These are phyloP conservation scores for Mobula hypostoma DNA, from an alignment of 2,113 vertebrate species.

Conservation along the genomic window DNA sequence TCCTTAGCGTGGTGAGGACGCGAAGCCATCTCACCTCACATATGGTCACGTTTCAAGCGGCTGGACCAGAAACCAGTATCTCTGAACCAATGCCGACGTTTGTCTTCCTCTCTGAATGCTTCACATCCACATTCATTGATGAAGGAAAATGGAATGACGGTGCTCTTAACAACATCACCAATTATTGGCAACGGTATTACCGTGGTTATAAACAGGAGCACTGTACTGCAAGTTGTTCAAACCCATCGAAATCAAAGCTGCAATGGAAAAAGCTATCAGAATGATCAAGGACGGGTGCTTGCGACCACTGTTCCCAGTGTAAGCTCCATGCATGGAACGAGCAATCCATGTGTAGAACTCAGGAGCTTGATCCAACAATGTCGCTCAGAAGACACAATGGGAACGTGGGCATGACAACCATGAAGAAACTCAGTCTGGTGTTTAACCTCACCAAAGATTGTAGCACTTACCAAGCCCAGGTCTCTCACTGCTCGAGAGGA, in stretches of 20 bases:
- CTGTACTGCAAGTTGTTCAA: neutral
- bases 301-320: neutral
- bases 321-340: neutral
- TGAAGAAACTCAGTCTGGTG: neutral
- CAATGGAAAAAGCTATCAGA: neutral
- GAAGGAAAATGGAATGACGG: neutral
- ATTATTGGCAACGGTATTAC: neutral
- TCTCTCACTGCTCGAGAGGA: neutral
- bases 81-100: neutral
- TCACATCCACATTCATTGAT: neutral
- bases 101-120: neutral
- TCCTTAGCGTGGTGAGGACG: neutral
- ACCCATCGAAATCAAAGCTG: neutral
- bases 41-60: neutral
- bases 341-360: neutral
- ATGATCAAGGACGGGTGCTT: neutral
- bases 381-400: neutral
- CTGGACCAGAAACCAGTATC: neutral
- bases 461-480: neutral
- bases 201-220: neutral
- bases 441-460: neutral
- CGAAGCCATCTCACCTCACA: neutral
- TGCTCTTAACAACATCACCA: neutral
- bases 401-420: neutral
- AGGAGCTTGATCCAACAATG: neutral